Evolutionary conservation across 2,888 invertebrate genomes (phyloP), one percentile per base, ranked within the genome.

Genomic region (Thera obeliscata): DNA sequence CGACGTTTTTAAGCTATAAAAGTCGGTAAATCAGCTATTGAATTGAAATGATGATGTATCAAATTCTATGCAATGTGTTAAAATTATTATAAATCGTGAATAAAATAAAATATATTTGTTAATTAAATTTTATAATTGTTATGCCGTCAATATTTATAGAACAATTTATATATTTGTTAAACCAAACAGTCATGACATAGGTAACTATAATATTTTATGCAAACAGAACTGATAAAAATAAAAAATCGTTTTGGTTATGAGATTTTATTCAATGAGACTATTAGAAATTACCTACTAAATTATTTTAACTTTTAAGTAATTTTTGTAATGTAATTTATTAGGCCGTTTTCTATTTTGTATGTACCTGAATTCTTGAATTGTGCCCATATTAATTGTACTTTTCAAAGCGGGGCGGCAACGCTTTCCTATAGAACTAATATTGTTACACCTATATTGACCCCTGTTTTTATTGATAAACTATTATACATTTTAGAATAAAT

Each of bases 361-460:
- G 93, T 93, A 93, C 93, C 93, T 93, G 93, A 93, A 91, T 89
- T 91, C 89, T 87, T 89, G 79, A 86, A 88, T 84, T 84, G 93
- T 91, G 92, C 92, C 93, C 93, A 93, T 93, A 92, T 88, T 91
- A 89, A 84, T 90, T 87, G 84, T 87, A 86, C 79, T 84, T 77
- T 76, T 79, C 78, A 78, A 78, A 78, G 81, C 80, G 75, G 76
- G 83, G 52, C 33, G 52, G 33, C 22, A 33, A 81, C 81, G 81
- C 81, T 83, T 79, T 83, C 82, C 82, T 86, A 81, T 82, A 79
- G 81, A 85, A 82, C 82, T 83, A 74, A 79, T 82, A 84, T 82
- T 84, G 85, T 89, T 89, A 86, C 77, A 83, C 81, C 83, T 77
- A 74, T 79, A 78, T 86, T 90, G 92, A 92, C 90, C 81, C 79